Conservation (phyloP, 1,140 invertebrate genomes). For the Heterodera carotae region DNA sequence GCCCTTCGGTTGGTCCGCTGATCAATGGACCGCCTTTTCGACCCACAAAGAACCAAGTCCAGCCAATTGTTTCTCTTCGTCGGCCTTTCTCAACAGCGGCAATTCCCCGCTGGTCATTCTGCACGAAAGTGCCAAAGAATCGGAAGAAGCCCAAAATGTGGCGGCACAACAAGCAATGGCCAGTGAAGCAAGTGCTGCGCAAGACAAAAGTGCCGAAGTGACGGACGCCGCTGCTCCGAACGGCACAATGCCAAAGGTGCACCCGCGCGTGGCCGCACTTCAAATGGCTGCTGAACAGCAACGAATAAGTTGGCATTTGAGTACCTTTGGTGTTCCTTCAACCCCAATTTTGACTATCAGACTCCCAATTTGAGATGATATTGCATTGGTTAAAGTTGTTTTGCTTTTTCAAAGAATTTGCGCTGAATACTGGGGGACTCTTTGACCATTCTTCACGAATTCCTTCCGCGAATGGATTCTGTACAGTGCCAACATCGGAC, state of each 20-base stretch:
- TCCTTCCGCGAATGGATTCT: constrained; percentile 18
- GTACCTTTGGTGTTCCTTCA: not conserved
- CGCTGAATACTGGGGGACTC: constrained; percentile 13
- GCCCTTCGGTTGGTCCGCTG: not conserved
- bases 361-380: too few relatives aligned
- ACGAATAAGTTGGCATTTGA: not conserved
- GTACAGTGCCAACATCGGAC: constrained; percentile 1
- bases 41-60: too few relatives aligned
- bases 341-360: not conserved
- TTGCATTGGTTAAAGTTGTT: not conserved
- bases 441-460: not conserved
- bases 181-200: too few relatives aligned
- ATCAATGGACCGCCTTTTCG: not conserved
- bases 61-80: not conserved
- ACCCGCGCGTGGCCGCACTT: constrained; percentile 26
- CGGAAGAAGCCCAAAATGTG: not conserved
- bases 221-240: not conserved
- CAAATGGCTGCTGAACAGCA: constrained; percentile 20
- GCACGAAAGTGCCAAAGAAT: not conserved
- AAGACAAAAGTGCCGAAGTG: not conserved
- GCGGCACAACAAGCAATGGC: not conserved
- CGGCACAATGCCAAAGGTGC: constrained; percentile 18
- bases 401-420: constrained; percentile 8
- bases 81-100: not conserved
- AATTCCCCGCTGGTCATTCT: not conserved